Base-by-base conservation (phyloP, 1,140 invertebrate genomes). In the Helicoverpa armigera region DNA sequence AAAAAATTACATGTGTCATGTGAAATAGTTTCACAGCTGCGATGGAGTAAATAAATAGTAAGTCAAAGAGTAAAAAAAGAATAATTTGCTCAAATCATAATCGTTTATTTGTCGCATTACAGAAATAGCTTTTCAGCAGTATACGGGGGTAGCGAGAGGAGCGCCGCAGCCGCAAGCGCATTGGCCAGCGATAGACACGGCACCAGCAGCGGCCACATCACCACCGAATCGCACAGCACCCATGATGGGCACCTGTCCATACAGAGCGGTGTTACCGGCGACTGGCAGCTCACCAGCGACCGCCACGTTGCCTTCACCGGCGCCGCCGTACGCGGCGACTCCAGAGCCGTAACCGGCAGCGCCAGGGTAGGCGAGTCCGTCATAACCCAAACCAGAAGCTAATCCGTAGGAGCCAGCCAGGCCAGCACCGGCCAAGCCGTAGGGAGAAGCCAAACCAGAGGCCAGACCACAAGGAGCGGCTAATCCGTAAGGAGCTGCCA, bases 251-350 rank as follows among this genome's bases (percentile, higher is more conserved):
- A 23, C 58, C 58, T 61, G 58, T 12, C 58, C 58, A 61, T 23
- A 23, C 18, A 61, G 18, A 13, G 58, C 58, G 23, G 58, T 61
- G 13, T 9, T 61, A 61, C 58, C 58, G 13, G 58, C 58, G 58
- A 61, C 58, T 61, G 58, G 18, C 58, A 61, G 58, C 58, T 61
- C 58, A 61, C 58, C 58, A 61, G 58, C 58, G 58, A 61, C 58
- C 58, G 58, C 58, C 18, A 61, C 58, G 18, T 61, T 61, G 58
- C 58, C 58, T 16, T 23, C 23, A 23, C 23, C 23, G 23, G 23
- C 23, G 23, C 23, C 23, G 23, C 23, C 23, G 23, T 23, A 23
- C 23, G 23, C 23, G 23, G 23, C 23, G 23, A 23, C 23, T 23
- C 23, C 23, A 23, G 23, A 23, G 23, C 23, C 23, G 23, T 23